phyloP scores from a whole-genome alignment of 92 coral and sea anemone genomes.

The Pocillopora meandrina region DNA sequence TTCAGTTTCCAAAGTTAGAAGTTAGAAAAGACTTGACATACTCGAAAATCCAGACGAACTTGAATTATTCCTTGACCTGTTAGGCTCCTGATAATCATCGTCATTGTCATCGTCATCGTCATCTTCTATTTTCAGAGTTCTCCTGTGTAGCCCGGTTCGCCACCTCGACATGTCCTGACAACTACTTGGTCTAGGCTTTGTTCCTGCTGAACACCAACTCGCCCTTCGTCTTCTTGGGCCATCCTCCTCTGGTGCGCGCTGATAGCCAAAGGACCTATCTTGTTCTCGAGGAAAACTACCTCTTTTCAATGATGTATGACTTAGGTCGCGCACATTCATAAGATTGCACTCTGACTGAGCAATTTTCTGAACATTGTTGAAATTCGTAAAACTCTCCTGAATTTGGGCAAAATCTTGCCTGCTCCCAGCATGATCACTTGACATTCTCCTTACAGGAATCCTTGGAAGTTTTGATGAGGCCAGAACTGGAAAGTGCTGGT shows the following conservation, averaged over 20 bases:
- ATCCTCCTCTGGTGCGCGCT: neutral
- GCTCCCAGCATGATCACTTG: neutral
- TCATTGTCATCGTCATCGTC: conserved; percentile 22
- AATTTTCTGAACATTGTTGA: neutral
- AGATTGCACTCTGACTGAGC: neutral
- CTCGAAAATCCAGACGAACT: conserved; percentile 25
- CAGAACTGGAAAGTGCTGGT: too few species aligned
- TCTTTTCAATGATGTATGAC: neutral
- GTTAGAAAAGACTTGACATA: neutral
- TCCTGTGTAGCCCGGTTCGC: conserved; percentile 9
- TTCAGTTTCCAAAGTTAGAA: too few species aligned
- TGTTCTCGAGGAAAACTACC: neutral
- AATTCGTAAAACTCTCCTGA: neutral
- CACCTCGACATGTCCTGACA: neutral
- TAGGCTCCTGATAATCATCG: neutral
- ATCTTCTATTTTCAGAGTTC: conserved; percentile 5
- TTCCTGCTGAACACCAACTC: neutral
- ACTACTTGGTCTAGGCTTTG: too few species aligned
- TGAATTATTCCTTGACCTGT: neutral
- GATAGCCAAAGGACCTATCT: neutral
- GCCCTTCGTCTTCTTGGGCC: neutral
- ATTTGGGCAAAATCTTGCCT: neutral
- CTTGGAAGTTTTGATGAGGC: conserved; percentile 5
- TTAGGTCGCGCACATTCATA: neutral
- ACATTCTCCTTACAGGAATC: conserved; percentile 1